phyloP scores from a whole-genome alignment of 37 sponge, comb jelly and placozoan species.

The Ephydatia muelleri region DNA sequence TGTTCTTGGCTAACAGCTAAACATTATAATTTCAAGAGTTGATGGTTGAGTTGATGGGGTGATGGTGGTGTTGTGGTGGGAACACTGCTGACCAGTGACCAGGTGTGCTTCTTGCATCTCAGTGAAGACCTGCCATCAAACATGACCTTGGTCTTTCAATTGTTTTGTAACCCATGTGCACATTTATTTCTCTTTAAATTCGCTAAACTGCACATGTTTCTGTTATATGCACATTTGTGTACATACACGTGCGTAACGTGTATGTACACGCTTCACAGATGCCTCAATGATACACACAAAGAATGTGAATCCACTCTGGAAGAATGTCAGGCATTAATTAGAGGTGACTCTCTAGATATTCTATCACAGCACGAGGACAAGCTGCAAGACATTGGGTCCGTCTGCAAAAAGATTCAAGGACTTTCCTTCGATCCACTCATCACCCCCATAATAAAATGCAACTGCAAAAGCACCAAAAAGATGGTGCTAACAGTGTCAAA shows the following conservation, averaged over 20 bases:
- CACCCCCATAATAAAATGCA: conserved; percentile 27
- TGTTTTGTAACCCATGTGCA: too few relatives aligned
- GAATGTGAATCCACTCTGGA: conserved; percentile 7
- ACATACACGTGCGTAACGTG: background rate
- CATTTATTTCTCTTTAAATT: too few relatives aligned
- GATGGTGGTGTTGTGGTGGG: too few relatives aligned
- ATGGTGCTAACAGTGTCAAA: background rate
- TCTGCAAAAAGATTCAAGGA: background rate
- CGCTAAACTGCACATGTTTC: too few relatives aligned
- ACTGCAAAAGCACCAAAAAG: background rate
- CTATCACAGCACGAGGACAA: conserved; percentile 25
- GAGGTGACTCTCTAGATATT: conserved; percentile 43
- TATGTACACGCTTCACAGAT: background rate
- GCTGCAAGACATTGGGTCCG: background rate
- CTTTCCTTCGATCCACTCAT: conserved; percentile 45
- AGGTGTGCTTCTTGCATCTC: too few relatives aligned
- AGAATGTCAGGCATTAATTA: conserved; percentile 19
- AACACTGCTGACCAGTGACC: too few relatives aligned
- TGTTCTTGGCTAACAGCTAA: too few relatives aligned
- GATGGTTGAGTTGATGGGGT: too few relatives aligned
- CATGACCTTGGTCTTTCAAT: too few relatives aligned
- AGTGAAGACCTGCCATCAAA: too few relatives aligned
- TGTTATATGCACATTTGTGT: too few relatives aligned
- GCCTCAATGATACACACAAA: conserved; percentile 14
- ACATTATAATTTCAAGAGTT: too few relatives aligned